Evolutionary conservation across 2,113 vertebrate genomes (phyloP), one percentile per base, ranked within the genome.

Genomic region (Plotosus lineatus): DNA sequence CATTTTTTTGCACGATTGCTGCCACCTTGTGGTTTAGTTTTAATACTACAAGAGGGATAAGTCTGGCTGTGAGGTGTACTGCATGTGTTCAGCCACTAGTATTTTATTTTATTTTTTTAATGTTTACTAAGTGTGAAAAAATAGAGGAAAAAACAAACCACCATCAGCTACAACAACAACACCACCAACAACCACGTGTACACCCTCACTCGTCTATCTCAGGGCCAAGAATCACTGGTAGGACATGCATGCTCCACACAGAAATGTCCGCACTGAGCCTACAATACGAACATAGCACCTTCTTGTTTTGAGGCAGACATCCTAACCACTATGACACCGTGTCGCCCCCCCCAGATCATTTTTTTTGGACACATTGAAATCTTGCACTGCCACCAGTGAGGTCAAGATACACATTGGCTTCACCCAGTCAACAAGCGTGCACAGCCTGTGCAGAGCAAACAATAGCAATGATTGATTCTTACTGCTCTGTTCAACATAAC

Each of bases 1-100:
- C 5, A 28, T 46, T 71, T 40, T 23, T 60, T 17, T 21, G 65
- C 26, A n/a, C 50, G 60, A 28, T 26, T 80, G 66, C 36, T 81
- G 74, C 78, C 78, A 69, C 77, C 76, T 55, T 71, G 76, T 76
- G 80, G 77, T 36, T 8, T 21, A 3, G n/a, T 9, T 53, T 21
- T 15, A 23, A 31, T 53, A 17, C 5, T 61, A 23, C 44, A 38
- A 56, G 3, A 31, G 5, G 2, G 33, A 79, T 38, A 58, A 3
- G 6, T 38, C 38, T 9, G 31, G 5, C 12, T 48, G 11, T 17
- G 6, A 4, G 1, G 0, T 11, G 14, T 68, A 26, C 23, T 12
- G 21, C 23, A 38, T 40, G 63, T 44, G 23, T 44, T n/a, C n/a
- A 66, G 21, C 19, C 42, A 21, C 38, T 38, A 63, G 17, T 66